Evolutionary conservation across 2,113 vertebrate species (phyloP).

Genomic region (Cinclus cinclus): DNA sequence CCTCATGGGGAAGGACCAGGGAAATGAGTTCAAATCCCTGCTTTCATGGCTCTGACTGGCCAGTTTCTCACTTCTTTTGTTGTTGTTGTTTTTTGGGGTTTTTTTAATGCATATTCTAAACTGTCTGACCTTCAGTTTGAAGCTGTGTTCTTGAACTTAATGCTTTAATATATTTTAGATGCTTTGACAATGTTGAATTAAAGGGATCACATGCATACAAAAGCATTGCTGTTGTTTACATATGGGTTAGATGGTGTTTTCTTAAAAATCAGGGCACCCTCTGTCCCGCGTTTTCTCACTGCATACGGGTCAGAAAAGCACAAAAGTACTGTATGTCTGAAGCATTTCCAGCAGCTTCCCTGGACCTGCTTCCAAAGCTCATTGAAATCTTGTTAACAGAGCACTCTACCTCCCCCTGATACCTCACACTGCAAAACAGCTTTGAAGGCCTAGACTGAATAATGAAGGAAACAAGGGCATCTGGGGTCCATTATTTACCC

Average conservation of each 20-base stretch:
- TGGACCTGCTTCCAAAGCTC: slow-evolving; percentile 63
- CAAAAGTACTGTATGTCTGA: slow-evolving; percentile 39
- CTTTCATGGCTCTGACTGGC: neutral
- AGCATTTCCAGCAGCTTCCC: slow-evolving; percentile 61
- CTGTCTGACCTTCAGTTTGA: neutral
- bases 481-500: slow-evolving; percentile 65
- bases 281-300: slow-evolving; percentile 9
- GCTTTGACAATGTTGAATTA: neutral
- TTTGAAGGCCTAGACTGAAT: slow-evolving; percentile 63
- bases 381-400: slow-evolving; percentile 65
- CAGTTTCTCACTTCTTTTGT: neutral
- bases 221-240: neutral
- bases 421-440: slow-evolving; percentile 56
- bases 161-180: neutral
- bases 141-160: neutral
- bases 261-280: slow-evolving; percentile 25
- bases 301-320: slow-evolving; percentile 34
- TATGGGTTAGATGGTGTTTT: neutral
- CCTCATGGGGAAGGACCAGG: neutral
- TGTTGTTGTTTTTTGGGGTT: neutral
- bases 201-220: neutral
- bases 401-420: slow-evolving; percentile 62
- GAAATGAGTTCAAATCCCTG: neutral
- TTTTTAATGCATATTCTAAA: neutral
- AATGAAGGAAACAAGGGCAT: slow-evolving; percentile 66